These are phyloP conservation scores for Phragmatobia fuliginosa DNA, from an alignment of 2,888 invertebrate species.

Conservation along the genomic window DNA sequence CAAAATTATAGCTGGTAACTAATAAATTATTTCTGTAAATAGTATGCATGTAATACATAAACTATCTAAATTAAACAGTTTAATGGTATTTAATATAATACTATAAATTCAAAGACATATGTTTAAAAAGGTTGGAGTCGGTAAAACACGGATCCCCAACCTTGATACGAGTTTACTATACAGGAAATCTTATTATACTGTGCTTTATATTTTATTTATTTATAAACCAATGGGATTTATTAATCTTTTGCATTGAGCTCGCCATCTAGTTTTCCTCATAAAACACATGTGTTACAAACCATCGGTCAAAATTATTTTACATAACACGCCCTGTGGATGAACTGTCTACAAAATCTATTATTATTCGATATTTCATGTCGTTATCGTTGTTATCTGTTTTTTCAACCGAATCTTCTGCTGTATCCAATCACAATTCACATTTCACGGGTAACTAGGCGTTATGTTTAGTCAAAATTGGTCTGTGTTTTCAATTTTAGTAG, in stretches of 20 bases:
- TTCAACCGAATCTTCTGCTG: slow-evolving; percentile 59
- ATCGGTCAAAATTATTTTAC: slow-evolving; percentile 25
- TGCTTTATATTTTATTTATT: slow-evolving; percentile 20
- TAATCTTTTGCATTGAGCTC: slow-evolving; percentile 38
- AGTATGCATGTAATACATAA: too few relatives aligned
- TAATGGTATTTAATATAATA: too few relatives aligned
- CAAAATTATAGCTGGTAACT: too few relatives aligned
- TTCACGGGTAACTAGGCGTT: slow-evolving; percentile 44
- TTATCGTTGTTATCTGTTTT: slow-evolving; percentile 61
- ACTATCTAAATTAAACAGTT: too few relatives aligned
- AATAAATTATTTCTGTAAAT: too few relatives aligned
- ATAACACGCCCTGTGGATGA: slow-evolving; percentile 25
- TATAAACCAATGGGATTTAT: slow-evolving; percentile 42
- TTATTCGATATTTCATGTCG: slow-evolving; percentile 36
- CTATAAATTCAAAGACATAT: too few relatives aligned
- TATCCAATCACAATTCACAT: slow-evolving; percentile 52
- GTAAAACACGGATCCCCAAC: slow-evolving; percentile 22
- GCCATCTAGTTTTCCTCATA: slow-evolving; percentile 58
- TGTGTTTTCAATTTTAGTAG: slow-evolving; percentile 24
- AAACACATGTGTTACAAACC: slow-evolving; percentile 48
- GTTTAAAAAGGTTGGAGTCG: not conserved
- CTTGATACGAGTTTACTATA: slow-evolving; percentile 22
- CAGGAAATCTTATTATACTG: slow-evolving; percentile 13
- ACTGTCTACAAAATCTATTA: slow-evolving; percentile 29
- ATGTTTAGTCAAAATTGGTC: slow-evolving; percentile 43